Base-by-base conservation (phyloP, 2,888 invertebrate species). In the Atethmia centrago region DNA sequence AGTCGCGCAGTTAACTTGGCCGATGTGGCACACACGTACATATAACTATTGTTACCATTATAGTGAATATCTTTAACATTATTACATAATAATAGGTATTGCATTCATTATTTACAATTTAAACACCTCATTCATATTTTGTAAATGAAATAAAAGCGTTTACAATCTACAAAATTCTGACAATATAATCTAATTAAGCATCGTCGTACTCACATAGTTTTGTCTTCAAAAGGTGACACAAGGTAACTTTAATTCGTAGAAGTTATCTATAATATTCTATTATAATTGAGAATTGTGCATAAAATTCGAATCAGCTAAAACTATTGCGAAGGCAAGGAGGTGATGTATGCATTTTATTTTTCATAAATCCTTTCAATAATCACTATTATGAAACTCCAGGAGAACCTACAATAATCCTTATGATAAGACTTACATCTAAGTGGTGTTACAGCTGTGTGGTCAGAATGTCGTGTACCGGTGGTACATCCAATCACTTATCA, bases 291-390 rank as follows among this genome's bases (percentile, higher is more conserved):
- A 91, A 91, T 95, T 94, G 95, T 95, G 95, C 94, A 94, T 90
- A 88, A 87, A 91, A 92, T 90, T 93, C 88, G 89, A 94, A 93
- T 91, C 89, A 84, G 91, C 94, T 94, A 93, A 91, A 90, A 89
- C 93, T 93, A 94, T 93, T 92, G 94, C 93, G 88, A 94, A 95
- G 95, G 95, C 95, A 95, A 95, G 93, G 94, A 92, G 94, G 95
- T 95, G 95, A 94, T 93, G 93, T 93, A 94, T 91, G 93, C 92
- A 89, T 91, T 89, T 88, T 84, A 88, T 88, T 88, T n/a, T 88
- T 88, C 80, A 90, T 89, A 89, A 90, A 89, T 81, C 77, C 79
- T 80, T 84, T 77, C 65, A 82, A 79, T 74, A 81, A 77, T 88
- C 84, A 89, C 89, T 91, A 91, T 90, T 88, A 88, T 87, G 88